Percentiles rank a stretch among this genome's conserved stretches.
phyloP scores from a whole-genome alignment of 2,888 invertebrate species.

The Augochlorella aurata region DNA sequence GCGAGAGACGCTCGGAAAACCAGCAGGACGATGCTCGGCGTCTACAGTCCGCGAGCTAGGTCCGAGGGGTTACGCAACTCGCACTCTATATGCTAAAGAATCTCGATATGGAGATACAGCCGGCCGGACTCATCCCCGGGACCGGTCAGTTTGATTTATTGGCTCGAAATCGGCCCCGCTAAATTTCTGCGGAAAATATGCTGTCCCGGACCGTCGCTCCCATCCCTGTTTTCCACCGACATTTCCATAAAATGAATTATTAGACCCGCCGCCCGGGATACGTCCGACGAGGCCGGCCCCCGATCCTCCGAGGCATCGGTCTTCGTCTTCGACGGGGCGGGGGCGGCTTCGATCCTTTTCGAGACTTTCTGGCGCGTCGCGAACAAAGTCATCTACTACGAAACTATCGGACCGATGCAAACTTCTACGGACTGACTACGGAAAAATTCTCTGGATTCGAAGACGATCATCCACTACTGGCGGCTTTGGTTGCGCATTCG shows the following conservation, averaged over 20 bases:
- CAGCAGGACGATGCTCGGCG: slow-evolving; percentile 13
- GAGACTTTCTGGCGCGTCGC: neutral
- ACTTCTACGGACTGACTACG: neutral
- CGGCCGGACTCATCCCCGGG: slow-evolving; percentile 57
- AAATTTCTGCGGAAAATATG: slow-evolving; percentile 81
- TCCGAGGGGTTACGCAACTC: slow-evolving; percentile 74
- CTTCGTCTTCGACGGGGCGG: slow-evolving; percentile 6
- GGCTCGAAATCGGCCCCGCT: slow-evolving; percentile 77
- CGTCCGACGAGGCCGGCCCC: slow-evolving; percentile 45
- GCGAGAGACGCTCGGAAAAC: slow-evolving; percentile 23
- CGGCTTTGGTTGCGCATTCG: no score
- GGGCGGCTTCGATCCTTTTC: neutral
- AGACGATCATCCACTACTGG: neutral
- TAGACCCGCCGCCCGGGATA: slow-evolving; percentile 60
- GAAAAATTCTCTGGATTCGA: no score
- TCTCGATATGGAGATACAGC: slow-evolving; percentile 73
- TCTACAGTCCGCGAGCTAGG: slow-evolving; percentile 41
- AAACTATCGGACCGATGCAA: neutral
- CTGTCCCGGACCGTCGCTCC: slow-evolving; percentile 58
- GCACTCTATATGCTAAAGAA: slow-evolving; percentile 79
- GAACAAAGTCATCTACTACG: neutral
- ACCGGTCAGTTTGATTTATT: slow-evolving; percentile 81
- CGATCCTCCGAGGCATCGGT: neutral
- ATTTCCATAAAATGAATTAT: slow-evolving; percentile 80
- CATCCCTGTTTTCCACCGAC: slow-evolving; percentile 43